Evolutionary conservation across 2,888 invertebrate species (phyloP), one percentile per base, ranked within the genome.

Genomic region (Spialia ferax): DNA sequence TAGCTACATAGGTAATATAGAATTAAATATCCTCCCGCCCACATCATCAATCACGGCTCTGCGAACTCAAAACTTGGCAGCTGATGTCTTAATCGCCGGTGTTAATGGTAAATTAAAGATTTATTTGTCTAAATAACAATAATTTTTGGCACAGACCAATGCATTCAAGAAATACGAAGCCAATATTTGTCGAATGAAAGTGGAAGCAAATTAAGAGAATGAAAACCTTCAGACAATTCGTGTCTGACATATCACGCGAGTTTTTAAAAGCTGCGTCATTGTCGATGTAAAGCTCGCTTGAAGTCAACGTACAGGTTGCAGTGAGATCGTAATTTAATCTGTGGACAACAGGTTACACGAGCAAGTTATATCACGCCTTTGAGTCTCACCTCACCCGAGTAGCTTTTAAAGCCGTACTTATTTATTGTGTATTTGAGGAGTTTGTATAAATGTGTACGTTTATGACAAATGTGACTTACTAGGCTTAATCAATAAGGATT

Each of bases 241-340:
- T 18, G 11, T 48, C 20, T 48, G 45, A 48, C 20, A 18, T 48
- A 48, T 48, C 45, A 20, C 45, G 45, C 20, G 20, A 48, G 18
- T 2, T 48, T 48, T 42, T 48, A 48, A 45, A 48, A 48, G 45
- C 45, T 48, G 45, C 10, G n/a, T 48, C 45, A 48, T 48, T 48
- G 15, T 48, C 7, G 45, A 48, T 11, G 45, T 48, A 48, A 48
- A 48, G 45, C 45, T 48, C 20, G 18, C 3, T 20, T 10, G 42
- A 45, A 45, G 45, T 45, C 20, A 20, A 48, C 42, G 38, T 45
- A 18, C 20, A 48, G 18, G 45, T 23, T 52, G 52, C 52, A 23
- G 26, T 20, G 52, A 52, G 52, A 22, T 23, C 22, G 45, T 48
- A 48, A 48, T 48, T 20, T 48, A 48, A 48, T 48, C 45, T 20